phyloP scores from a whole-genome alignment of 2,113 vertebrate species.

The Labeo rohita region DNA sequence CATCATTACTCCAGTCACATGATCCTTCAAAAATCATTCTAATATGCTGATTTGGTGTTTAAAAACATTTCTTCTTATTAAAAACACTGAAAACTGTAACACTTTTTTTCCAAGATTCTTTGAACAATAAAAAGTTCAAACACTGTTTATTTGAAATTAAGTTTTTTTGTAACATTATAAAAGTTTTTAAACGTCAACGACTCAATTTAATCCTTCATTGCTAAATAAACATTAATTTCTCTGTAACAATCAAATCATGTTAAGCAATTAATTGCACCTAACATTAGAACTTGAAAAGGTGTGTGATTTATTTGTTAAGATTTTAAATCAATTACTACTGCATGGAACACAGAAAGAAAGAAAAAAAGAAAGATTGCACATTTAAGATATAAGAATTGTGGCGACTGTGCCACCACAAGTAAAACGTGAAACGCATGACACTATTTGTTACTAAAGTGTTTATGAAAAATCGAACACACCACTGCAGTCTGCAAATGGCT shows the following conservation, averaged over 20 bases:
- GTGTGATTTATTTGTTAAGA: background rate
- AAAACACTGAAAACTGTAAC: too few relatives aligned
- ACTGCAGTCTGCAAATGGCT: slow-evolving; percentile 6
- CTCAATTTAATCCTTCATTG: too few relatives aligned
- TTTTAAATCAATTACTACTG: background rate
- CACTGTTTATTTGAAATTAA: too few relatives aligned
- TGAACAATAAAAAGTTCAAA: too few relatives aligned
- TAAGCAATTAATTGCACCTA: background rate
- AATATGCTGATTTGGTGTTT: background rate
- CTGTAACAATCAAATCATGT: too few relatives aligned
- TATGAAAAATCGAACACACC: slow-evolving; percentile 11
- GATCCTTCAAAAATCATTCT: background rate
- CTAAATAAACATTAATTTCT: too few relatives aligned
- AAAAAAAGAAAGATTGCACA: background rate
- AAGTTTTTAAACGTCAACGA: too few relatives aligned
- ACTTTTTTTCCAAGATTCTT: too few relatives aligned
- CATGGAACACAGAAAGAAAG: background rate
- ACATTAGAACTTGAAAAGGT: background rate
- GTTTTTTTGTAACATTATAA: too few relatives aligned
- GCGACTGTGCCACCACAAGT: too few relatives aligned
- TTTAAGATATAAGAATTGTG: background rate
- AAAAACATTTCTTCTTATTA: too few relatives aligned
- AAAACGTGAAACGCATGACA: slow-evolving; percentile 34
- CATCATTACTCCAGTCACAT: background rate
- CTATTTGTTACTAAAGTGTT: slow-evolving; percentile 32